Conservation (phyloP, 2,113 vertebrate genomes). For the Menidia beryllina region DNA sequence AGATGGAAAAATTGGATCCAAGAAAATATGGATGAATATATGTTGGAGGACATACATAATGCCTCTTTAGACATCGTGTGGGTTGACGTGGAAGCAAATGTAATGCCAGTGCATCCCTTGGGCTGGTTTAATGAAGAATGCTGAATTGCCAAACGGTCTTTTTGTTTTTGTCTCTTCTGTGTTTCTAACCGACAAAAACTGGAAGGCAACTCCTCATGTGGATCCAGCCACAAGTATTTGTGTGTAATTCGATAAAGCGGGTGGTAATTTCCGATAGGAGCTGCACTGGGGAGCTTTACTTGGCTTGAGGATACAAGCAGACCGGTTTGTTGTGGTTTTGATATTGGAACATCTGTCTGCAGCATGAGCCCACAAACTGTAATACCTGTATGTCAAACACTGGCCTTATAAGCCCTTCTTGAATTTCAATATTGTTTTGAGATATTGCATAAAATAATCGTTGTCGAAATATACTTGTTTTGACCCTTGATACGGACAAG, state of each 20-base stretch:
- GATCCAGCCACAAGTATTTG: neutral
- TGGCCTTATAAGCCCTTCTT: neutral
- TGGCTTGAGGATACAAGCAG: neutral
- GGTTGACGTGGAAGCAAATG: neutral
- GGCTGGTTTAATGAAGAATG: neutral
- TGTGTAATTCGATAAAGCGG: neutral
- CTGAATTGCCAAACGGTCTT: too few relatives aligned
- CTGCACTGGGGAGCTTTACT: neutral
- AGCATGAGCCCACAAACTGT: neutral
- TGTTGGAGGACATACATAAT: too few relatives aligned
- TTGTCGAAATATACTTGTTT: neutral
- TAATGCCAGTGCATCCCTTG: neutral
- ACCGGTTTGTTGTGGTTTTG: constrained; percentile 31
- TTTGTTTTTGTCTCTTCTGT: neutral
- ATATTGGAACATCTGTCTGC: constrained; percentile 17
- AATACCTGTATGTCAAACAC: neutral
- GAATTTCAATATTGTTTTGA: neutral
- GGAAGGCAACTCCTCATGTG: neutral
- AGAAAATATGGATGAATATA: neutral
- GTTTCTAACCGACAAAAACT: neutral
- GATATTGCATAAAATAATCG: neutral
- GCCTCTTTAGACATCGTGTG: neutral
- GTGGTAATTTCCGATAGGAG: constrained; percentile 9
- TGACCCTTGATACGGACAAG: neutral
- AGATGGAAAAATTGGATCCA: constrained; percentile 21